A percentile compares a stretch with the other conserved stretches of the same genome.
Conservation (phyloP, 2,113 vertebrate species). For the Corythoichthys intestinalis region DNA sequence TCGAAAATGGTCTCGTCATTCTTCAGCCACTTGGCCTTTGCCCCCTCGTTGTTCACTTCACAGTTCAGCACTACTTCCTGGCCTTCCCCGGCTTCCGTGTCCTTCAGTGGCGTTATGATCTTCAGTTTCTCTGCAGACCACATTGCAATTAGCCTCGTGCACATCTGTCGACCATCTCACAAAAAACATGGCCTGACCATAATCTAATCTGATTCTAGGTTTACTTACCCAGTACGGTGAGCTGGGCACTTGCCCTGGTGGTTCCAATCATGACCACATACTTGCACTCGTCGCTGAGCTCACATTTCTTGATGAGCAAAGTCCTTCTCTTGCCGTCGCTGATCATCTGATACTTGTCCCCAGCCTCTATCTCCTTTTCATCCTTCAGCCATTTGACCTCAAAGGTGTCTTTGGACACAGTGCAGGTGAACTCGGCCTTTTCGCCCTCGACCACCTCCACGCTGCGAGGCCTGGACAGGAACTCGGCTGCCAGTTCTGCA, state of each 20-base stretch:
- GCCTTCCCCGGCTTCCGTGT: conserved; percentile 82
- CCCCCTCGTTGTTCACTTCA: conserved; percentile 92
- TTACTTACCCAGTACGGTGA: conserved; percentile 82
- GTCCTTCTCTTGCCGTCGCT: conserved; percentile 86
- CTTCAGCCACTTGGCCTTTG: conserved; percentile 98
- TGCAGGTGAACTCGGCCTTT: conserved; percentile 89
- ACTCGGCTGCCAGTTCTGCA: conserved; percentile 93
- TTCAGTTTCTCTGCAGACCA: conserved; percentile 85
- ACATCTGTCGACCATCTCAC: too few species aligned
- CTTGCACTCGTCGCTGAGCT: conserved; percentile 81
- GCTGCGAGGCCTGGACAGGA: conserved; percentile 86
- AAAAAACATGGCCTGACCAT: too few species aligned
- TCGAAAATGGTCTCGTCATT: conserved; percentile 90
- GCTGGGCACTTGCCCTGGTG: conserved; percentile 83
- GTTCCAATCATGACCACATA: conserved; percentile 81
- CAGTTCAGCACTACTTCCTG: conserved; percentile 93
- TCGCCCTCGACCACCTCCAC: conserved; percentile 92
- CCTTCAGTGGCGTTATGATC: conserved; percentile 90
- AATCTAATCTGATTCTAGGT: too few species aligned
- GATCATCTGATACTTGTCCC: conserved; percentile 85
- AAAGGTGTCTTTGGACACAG: conserved; percentile 90
- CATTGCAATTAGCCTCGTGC: neutral
- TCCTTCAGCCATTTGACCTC: conserved; percentile 85
- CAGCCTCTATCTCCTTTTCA: conserved; percentile 75
- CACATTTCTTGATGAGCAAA: conserved; percentile 80